Percentiles rank a stretch among this genome's conserved stretches.
Conservation (phyloP, 2,888 invertebrate species). For the Dryomyza anilis region DNA sequence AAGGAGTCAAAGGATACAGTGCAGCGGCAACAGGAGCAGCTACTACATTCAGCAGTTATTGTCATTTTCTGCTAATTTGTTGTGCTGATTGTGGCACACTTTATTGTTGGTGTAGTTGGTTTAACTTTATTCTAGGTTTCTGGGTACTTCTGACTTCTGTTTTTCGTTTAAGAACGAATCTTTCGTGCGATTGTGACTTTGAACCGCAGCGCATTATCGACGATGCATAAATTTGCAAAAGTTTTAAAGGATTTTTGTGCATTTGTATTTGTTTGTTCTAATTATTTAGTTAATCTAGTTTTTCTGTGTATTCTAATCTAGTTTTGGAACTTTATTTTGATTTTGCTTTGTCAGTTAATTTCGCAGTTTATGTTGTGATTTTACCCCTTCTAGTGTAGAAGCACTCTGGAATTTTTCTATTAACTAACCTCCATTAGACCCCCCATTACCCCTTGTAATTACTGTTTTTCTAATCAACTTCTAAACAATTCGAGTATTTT, state of each 20-base stretch:
- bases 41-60: slow-evolving; percentile 6
- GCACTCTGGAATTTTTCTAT: not conserved
- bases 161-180: no score
- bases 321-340: not conserved
- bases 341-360: not conserved
- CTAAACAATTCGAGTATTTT: not conserved
- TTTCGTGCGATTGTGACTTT: no score
- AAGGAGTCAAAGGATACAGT: not conserved
- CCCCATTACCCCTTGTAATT: not conserved
- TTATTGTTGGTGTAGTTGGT: no score
- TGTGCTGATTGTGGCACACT: no score
- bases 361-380: not conserved
- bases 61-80: slow-evolving; percentile 18
- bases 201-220: slow-evolving; percentile 3
- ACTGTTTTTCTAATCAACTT: not conserved
- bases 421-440: not conserved
- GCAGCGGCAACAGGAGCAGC: not conserved
- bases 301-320: not conserved
- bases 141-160: no score
- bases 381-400: not conserved
- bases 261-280: not conserved
- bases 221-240: not conserved
- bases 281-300: not conserved
- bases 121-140: no score
- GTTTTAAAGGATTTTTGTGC: not conserved